Percentiles rank a stretch among this genome's conserved stretches.
Conservation (phyloP, 2,113 vertebrate genomes). For the Bubo blakistoni region DNA sequence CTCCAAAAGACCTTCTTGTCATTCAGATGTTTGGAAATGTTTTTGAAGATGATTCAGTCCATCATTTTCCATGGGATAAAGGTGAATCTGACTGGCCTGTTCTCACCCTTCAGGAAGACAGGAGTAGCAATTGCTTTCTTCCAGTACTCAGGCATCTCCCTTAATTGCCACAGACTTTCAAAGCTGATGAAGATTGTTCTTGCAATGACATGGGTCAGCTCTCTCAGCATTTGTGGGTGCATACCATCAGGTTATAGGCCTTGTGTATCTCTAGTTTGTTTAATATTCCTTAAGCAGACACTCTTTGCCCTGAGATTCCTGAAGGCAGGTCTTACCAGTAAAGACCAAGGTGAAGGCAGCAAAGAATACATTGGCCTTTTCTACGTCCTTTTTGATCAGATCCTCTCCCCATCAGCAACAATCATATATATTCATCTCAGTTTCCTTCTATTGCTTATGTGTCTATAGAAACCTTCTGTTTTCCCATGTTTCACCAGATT, state of each 20-base stretch:
- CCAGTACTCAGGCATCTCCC: not conserved
- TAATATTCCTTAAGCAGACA: not conserved
- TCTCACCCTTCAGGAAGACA: not conserved
- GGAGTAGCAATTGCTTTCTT: not conserved
- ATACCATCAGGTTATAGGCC: not conserved
- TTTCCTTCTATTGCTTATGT: not conserved
- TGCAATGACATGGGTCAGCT: not conserved
- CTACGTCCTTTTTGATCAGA: not conserved
- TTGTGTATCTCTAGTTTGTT: not conserved
- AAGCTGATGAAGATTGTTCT: not conserved
- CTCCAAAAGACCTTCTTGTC: not conserved
- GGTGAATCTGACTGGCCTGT: not conserved
- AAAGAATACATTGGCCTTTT: not conserved
- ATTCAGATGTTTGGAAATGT: not conserved
- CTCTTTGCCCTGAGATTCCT: not conserved
- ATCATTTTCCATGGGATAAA: not conserved
- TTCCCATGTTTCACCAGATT: not conserved
- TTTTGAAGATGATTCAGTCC: not conserved
- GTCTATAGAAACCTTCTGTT: not conserved
- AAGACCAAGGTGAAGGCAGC: not conserved
- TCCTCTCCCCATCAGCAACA: too few relatives aligned
- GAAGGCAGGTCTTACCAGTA: not conserved
- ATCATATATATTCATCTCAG: not conserved
- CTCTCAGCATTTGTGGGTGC: not conserved
- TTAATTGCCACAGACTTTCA: not conserved